These are phyloP conservation scores for Neogobius melanostomus DNA, from an alignment of 2,113 vertebrate species.

Conservation along the genomic window DNA sequence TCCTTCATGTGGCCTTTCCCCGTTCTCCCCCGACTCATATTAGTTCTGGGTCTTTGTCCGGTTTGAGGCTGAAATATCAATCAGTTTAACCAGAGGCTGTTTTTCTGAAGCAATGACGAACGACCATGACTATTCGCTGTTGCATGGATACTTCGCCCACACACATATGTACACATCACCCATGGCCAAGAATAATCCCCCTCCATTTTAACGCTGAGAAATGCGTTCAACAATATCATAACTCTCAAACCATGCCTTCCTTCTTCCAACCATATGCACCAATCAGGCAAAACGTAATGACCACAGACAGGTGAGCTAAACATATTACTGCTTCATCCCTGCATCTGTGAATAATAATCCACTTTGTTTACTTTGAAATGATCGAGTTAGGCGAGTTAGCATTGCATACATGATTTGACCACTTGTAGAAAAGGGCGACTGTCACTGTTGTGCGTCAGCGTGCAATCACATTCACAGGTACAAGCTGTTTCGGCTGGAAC, in stretches of 20 bases:
- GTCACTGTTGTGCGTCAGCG: no score
- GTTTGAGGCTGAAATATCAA: constrained; percentile 22
- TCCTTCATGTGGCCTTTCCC: no score
- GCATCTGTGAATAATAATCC: no score
- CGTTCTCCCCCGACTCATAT: neutral
- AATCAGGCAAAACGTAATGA: no score
- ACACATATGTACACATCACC: constrained; percentile 19
- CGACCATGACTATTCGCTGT: constrained; percentile 37
- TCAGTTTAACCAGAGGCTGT: constrained; percentile 41
- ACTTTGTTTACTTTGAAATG: no score
- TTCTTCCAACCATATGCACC: constrained; percentile 8
- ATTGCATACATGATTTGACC: no score
- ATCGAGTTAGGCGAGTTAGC: no score
- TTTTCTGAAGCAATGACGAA: constrained; percentile 43
- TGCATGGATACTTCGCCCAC: constrained; percentile 49
- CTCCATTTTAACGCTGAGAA: constrained; percentile 38
- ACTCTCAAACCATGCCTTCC: constrained; percentile 21
- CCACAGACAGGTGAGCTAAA: no score
- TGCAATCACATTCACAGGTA: no score
- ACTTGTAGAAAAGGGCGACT: no score
- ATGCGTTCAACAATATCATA: constrained; percentile 13
- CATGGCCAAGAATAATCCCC: constrained; percentile 45
- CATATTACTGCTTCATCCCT: no score
- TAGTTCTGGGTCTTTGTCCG: constrained; percentile 6
- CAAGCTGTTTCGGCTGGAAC: no score